Base-by-base conservation (phyloP, 1,140 invertebrate species). In the Zelostemma sp. region DNA sequence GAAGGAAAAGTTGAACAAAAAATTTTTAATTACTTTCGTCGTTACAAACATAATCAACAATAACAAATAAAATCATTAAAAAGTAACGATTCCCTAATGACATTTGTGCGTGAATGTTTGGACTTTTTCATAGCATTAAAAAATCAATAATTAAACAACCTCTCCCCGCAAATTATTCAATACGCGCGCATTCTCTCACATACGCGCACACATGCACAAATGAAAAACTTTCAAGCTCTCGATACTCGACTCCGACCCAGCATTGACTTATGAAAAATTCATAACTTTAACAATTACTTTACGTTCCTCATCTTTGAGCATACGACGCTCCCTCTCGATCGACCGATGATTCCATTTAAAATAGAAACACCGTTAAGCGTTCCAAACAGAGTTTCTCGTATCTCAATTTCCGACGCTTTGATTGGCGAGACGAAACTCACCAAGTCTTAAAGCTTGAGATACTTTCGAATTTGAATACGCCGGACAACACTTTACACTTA, bases 391-490 rank as follows among this genome's bases (percentile, higher is more conserved):
- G 14, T n/a, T 16, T 43, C 1, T 16, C 18, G 14, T n/a, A 43
- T 53, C 28, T 31, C 28, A 41, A 15, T 46, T 51, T 53, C 43
- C 35, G 9, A 38, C 9, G 35, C 35, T 9, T 38, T 12, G 35
- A 38, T 38, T 9, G 14, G 35, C 9, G 35, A 38, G 14, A 38
- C n/a, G n/a, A 38, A 38, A 11, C 11, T 38, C 35, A 38, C 35
- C 3, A 38, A 38, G 16, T 43, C 40, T 43, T 43, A 43, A 17
- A 43, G 40, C 40, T 43, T 17, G 46, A 65, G 25, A 62, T 70
- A 70, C 62, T 71, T 71, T 71, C 62, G 58, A 50, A 66, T 71
- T 62, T 66, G 43, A 66, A 59, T 71, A 59, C 62, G 50, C 21
- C 41, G 61, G 55, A 55, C 49, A 49, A 56, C 63, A 61, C 60